Conservation (phyloP, 2,113 vertebrate species). For the Diphyllodes magnificus region DNA sequence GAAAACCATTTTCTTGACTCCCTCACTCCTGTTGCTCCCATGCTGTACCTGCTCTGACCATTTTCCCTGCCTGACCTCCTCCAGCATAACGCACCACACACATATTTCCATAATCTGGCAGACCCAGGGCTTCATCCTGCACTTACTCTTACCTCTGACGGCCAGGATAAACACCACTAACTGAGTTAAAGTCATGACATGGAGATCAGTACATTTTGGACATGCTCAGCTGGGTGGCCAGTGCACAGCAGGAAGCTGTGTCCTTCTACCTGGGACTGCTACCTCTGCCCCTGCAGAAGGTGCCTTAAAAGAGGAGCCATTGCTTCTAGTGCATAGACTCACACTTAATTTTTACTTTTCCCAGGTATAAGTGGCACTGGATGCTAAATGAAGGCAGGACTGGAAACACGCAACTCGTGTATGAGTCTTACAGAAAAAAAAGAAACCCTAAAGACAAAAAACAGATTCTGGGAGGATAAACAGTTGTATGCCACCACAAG, state of each 20-base stretch:
- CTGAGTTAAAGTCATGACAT: not conserved
- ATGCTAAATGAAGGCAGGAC: not conserved
- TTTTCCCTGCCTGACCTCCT: not conserved
- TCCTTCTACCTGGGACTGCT: not conserved
- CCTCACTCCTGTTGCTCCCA: fast-evolving
- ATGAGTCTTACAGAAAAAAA: not conserved
- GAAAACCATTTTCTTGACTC: not conserved
- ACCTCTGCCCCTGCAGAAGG: not conserved
- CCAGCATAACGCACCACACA: not conserved
- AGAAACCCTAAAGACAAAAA: not conserved
- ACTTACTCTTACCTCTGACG: not conserved
- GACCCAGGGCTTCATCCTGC: not conserved
- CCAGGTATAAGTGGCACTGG: not conserved
- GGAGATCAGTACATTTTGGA: not conserved
- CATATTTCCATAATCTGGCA: not conserved
- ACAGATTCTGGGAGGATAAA: not conserved
- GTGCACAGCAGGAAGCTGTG: not conserved
- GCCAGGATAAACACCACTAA: not conserved
- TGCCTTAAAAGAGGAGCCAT: not conserved
- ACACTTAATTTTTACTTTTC: not conserved
- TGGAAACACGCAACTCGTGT: not conserved
- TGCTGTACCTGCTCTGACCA: not conserved
- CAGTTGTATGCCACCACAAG: not conserved
- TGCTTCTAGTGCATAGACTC: not conserved
- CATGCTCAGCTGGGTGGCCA: not conserved